These are phyloP conservation scores for Tupaia chinensis DNA, from an alignment of 2,113 vertebrate species.

Conservation along the genomic window DNA sequence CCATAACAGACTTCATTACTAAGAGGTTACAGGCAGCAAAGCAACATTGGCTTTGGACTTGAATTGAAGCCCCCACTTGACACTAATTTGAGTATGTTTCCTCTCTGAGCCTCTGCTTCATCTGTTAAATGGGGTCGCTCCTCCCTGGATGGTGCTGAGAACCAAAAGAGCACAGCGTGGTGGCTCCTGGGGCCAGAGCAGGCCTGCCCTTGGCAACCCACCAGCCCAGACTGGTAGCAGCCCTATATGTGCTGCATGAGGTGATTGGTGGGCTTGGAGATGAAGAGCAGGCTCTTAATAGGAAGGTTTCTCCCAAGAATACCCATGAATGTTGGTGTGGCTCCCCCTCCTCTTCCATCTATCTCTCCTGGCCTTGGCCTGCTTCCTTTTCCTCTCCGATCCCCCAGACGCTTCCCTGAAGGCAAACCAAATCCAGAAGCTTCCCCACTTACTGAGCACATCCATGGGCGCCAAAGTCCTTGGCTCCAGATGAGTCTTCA, in stretches of 20 bases:
- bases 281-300: background rate
- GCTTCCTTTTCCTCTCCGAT: background rate
- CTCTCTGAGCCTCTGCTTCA: background rate
- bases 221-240: background rate
- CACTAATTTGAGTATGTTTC: background rate
- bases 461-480: slow-evolving; percentile 57
- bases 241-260: background rate
- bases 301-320: slow-evolving; percentile 17
- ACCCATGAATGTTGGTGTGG: background rate
- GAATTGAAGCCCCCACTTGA: slow-evolving; percentile 27
- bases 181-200: background rate
- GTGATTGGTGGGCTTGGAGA: background rate
- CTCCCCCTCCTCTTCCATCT: slow-evolving; percentile 1
- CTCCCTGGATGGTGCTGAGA: background rate
- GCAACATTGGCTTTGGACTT: slow-evolving; percentile 26
- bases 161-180: slow-evolving; percentile 14
- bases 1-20: slow-evolving; percentile 26
- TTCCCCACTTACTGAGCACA: slow-evolving; percentile 69
- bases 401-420: background rate
- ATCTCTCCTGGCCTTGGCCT: background rate
- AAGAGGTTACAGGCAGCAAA: slow-evolving; percentile 27
- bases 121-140: slow-evolving; percentile 12
- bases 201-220: background rate
- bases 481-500: slow-evolving; percentile 82
- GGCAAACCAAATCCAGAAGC: slow-evolving; percentile 47